Evolutionary conservation across 1,140 invertebrate genomes (phyloP).

Genomic region (Polypedilum vanderplanki): DNA sequence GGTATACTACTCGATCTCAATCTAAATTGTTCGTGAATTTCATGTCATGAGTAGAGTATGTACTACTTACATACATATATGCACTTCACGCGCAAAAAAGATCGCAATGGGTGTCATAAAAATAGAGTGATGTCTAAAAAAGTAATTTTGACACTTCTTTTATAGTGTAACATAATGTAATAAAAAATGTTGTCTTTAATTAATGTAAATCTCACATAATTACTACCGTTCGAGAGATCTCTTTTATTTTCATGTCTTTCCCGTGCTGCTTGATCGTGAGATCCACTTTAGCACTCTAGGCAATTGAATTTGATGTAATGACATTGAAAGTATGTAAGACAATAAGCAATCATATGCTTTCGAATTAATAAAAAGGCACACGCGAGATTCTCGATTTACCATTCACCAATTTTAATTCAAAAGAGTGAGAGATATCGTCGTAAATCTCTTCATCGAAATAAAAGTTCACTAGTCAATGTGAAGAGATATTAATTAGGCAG

Average conservation of each 20-base stretch:
- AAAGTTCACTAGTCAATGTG: too few relatives aligned
- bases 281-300: background rate
- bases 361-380: too few relatives aligned
- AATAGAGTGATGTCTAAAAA: background rate
- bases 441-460: too few relatives aligned
- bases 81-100: background rate
- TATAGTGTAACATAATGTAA: background rate
- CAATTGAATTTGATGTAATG: background rate
- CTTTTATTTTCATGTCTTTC: background rate
- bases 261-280: background rate
- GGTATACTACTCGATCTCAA: background rate
- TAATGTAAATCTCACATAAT: slow-evolving; percentile 10
- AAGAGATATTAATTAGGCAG: too few relatives aligned
- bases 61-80: background rate
- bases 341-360: too few relatives aligned
- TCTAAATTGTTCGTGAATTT: background rate
- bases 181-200: background rate
- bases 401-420: too few relatives aligned
- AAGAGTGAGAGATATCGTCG: too few relatives aligned
- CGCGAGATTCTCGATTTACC: too few relatives aligned
- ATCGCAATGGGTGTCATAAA: background rate
- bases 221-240: background rate
- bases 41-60: background rate
- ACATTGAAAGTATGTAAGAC: background rate
- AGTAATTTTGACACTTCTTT: background rate